phyloP scores from a whole-genome alignment of 37 sponge, comb jelly and placozoan genomes.

The Dysidea cf. avara region DNA sequence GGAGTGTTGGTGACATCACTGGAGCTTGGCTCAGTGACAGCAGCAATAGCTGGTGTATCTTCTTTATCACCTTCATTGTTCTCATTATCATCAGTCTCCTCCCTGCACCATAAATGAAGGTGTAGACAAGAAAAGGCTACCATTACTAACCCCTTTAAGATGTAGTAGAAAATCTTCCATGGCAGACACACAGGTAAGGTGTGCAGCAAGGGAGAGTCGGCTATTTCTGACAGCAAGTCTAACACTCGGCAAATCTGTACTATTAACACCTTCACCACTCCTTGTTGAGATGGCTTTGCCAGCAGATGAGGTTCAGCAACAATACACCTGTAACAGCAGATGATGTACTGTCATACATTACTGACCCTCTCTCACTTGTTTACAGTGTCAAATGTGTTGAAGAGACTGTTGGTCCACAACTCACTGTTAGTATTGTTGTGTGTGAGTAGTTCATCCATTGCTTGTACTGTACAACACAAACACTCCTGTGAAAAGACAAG shows the following conservation, averaged over 20 bases:
- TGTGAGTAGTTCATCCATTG: constrained; percentile 15
- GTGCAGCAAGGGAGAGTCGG: constrained; percentile 23
- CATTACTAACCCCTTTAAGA: constrained; percentile 37
- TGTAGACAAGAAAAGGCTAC: background rate
- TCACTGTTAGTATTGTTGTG: constrained; percentile 32
- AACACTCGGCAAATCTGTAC: background rate
- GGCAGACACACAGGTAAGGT: constrained; percentile 33
- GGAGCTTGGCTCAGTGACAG: too few species aligned
- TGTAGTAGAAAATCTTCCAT: constrained; percentile 59
- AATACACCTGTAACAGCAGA: too few species aligned
- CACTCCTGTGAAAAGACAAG: constrained; percentile 18
- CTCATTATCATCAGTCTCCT: too few species aligned
- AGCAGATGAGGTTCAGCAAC: too few species aligned
- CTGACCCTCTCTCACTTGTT: constrained; percentile 1
- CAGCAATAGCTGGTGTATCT: too few species aligned
- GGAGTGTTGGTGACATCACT: too few species aligned
- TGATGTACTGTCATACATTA: too few species aligned
- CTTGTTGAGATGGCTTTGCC: too few species aligned
- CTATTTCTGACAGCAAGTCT: constrained; percentile 22
- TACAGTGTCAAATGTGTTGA: constrained; percentile 4
- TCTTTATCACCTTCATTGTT: too few species aligned
- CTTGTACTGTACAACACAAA: constrained; percentile 24
- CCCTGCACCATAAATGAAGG: too few species aligned
- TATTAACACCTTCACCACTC: too few species aligned
- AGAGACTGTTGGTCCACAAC: constrained; percentile 32